Evolutionary conservation across 2,797 vertebrate genomes (phyloP).

Genomic region (Apodemus agrarius): DNA sequence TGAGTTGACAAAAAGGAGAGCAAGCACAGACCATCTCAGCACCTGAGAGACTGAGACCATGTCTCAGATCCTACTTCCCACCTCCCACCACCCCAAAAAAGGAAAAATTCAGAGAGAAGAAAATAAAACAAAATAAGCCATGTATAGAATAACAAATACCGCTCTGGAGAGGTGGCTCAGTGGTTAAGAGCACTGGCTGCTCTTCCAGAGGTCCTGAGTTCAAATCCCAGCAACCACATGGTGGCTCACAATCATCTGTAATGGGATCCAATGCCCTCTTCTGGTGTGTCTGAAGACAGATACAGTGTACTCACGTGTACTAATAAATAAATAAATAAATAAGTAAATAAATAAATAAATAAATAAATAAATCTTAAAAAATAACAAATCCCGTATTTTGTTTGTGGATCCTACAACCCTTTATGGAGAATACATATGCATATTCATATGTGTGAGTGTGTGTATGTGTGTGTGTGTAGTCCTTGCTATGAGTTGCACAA

Average conservation of each 20-base stretch:
- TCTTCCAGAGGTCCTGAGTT: no score
- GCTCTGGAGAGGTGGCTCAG: no score
- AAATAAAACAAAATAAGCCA: background rate
- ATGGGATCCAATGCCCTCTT: no score
- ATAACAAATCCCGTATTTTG: background rate
- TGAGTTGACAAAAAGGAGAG: conserved; percentile 1
- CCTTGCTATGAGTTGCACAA: background rate
- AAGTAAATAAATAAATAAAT: no score
- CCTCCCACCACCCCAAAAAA: background rate
- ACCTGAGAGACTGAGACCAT: background rate
- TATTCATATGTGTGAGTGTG: background rate
- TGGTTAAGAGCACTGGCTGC: no score
- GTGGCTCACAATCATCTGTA: no score
- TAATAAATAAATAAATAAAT: no score
- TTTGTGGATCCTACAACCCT: background rate
- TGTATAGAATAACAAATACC: background rate
- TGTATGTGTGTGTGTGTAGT: background rate
- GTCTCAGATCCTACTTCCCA: background rate
- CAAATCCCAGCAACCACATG: no score
- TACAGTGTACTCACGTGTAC: no score
- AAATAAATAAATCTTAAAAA: no score
- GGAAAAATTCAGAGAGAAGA: conserved; percentile 1
- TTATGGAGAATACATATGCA: background rate
- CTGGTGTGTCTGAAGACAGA: no score
- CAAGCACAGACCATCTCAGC: conserved; percentile 33